Evolutionary conservation across 2,797 vertebrate species (phyloP), one percentile per base, ranked within the genome.

Genomic region (Picus viridis): DNA sequence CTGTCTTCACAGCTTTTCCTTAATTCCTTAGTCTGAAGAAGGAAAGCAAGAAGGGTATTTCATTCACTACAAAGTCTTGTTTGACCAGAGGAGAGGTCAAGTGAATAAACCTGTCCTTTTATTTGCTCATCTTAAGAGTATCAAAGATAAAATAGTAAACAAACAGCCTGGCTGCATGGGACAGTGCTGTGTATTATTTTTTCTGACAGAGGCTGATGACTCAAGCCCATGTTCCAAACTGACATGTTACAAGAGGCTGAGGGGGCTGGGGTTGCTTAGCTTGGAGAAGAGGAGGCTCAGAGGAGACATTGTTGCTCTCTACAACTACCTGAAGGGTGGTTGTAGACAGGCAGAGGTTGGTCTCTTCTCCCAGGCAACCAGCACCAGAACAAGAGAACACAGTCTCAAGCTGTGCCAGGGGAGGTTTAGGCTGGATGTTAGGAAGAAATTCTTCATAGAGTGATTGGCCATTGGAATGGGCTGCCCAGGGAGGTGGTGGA

Each of bases 61-160:
- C 53, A 6, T 75, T 68, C 23, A 30, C 23, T 49, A 26, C 22
- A 23, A 83, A 86, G 27, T 45, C 30, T 71, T 73, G 53, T 88
- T 84, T 88, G 70, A 34, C 53, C 74, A 75, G 67, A 39, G 78
- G 47, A 67, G 58, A 88, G 18, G 43, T 24, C 2, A 2, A 10
- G 24, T 81, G 67, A 86, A 64, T 61, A 73, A 91, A 94, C 51
- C 39, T 30, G 24, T 61, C 53, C 29, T 27, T 79, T 67, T 89
- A 63, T 92, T 93, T 94, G 57, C 78, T 89, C 57, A 79, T 13
- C 39, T 61, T 41, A 57, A 86, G 71, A 78, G 27, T 45, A 76
- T 78, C 56, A 43, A 67, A 73, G 49, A 54, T 70, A 89, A 89
- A 75, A 80, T 9, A 73, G 64, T 63, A 86, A 92, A 81, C 47